Evolutionary conservation across 2,113 vertebrate species (phyloP).

Genomic region (Meriones unguiculatus): DNA sequence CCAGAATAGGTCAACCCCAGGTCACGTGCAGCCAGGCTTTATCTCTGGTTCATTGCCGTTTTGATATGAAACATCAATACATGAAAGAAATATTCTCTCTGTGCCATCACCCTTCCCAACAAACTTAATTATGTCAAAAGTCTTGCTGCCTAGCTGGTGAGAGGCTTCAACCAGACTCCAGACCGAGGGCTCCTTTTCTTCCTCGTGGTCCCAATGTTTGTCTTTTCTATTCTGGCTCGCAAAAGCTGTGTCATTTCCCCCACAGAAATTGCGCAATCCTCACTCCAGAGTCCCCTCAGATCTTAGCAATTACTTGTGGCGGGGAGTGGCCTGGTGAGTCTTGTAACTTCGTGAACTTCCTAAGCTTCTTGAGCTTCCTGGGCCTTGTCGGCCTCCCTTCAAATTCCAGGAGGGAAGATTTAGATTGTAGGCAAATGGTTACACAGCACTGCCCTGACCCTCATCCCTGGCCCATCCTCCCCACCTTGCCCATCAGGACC

Average conservation of each 20-base stretch:
- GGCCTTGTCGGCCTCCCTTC: neutral
- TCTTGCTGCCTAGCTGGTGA: neutral
- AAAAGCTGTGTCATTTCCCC: neutral
- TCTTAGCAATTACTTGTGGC: neutral
- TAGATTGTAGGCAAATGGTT: neutral
- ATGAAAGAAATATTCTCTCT: neutral
- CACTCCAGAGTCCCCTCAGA: neutral
- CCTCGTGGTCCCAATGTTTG: no score
- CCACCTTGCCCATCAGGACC: neutral
- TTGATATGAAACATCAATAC: neutral
- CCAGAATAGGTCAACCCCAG: neutral
- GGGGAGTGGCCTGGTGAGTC: neutral
- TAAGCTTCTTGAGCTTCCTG: neutral
- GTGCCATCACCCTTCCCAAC: neutral
- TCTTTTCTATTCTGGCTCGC: neutral
- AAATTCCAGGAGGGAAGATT: neutral
- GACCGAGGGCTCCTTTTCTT: neutral
- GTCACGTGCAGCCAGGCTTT: neutral
- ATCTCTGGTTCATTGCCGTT: neutral
- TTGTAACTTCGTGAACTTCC: neutral
- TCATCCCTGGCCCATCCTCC: neutral
- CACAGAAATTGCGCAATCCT: neutral
- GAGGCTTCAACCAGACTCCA: neutral
- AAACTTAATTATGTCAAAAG: neutral
- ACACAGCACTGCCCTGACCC: neutral